These are phyloP conservation scores for Anhinga rufa DNA, from an alignment of 2,113 vertebrate genomes.

Conservation along the genomic window DNA sequence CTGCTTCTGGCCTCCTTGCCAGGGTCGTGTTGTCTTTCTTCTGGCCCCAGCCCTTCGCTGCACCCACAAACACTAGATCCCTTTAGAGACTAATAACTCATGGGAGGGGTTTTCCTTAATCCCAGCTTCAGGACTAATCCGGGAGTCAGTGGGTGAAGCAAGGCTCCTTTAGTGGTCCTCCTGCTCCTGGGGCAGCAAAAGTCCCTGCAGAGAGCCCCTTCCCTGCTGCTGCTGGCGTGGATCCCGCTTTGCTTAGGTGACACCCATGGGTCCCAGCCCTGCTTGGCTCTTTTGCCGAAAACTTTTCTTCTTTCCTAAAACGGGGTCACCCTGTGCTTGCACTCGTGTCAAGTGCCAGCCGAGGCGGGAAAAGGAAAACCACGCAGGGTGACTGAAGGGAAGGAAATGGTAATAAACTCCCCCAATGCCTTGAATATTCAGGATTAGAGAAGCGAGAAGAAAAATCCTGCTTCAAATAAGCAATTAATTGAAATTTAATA, in stretches of 20 bases:
- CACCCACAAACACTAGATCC: not conserved
- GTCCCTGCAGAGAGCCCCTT: not conserved
- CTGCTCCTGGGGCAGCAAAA: not conserved
- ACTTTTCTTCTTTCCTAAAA: not conserved
- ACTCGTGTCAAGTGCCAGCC: not conserved
- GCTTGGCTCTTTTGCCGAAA: not conserved
- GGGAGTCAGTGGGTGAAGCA: not conserved
- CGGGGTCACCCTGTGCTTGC: rapidly evolving
- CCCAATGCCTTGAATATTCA: not conserved
- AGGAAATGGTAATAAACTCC: not conserved
- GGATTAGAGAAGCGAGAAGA: conserved; percentile 14
- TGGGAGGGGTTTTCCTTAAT: not conserved
- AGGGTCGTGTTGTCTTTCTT: not conserved
- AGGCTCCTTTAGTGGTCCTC: not conserved
- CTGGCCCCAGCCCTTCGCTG: not conserved
- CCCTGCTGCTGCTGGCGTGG: not conserved
- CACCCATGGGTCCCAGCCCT: not conserved
- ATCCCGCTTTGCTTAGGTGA: not conserved
- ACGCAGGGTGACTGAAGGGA: not conserved
- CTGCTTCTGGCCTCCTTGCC: not conserved
- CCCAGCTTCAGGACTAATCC: not conserved
- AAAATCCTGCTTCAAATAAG: conserved; percentile 40
- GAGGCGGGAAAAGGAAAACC: not conserved
- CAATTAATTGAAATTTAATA: conserved; percentile 62
- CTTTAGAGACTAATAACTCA: not conserved